Conservation (phyloP, 2,797 vertebrate species). For the Orestias chungarensis region DNA sequence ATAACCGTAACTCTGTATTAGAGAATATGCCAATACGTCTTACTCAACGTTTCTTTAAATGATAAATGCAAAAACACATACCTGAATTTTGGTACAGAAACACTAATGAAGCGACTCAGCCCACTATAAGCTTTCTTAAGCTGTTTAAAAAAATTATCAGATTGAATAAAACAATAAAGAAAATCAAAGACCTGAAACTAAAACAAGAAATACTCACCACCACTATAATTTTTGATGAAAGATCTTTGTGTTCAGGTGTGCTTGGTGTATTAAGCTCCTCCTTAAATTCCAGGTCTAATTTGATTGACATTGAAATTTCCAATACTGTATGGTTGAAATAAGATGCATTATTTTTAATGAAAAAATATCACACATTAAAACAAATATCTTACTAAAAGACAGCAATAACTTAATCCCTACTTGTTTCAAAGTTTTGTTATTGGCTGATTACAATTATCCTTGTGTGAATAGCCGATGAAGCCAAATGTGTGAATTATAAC, state of each 20-base stretch:
- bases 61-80: constrained; percentile 26
- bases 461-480: too few relatives aligned
- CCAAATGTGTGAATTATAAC: too few relatives aligned
- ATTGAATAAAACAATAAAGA: neutral
- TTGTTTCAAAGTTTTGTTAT: too few relatives aligned
- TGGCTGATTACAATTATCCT: too few relatives aligned
- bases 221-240: constrained; percentile 12
- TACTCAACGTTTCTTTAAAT: neutral
- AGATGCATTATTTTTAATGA: neutral
- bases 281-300: constrained; percentile 30
- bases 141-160: constrained; percentile 30
- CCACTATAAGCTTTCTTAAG: neutral
- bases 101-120: constrained; percentile 26
- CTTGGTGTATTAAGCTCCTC: neutral
- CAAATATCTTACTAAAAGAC: neutral
- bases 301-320: constrained; percentile 55
- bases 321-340: constrained; percentile 36
- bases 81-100: constrained; percentile 54
- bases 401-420: neutral
- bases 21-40: neutral
- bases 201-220: constrained; percentile 48
- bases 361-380: neutral
- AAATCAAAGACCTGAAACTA: neutral
- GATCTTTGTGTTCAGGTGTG: neutral
- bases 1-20: neutral